Evolutionary conservation across 64 coral and sea anemone genomes (phyloP).

Genomic region (Catalaphyllia jardinei): DNA sequence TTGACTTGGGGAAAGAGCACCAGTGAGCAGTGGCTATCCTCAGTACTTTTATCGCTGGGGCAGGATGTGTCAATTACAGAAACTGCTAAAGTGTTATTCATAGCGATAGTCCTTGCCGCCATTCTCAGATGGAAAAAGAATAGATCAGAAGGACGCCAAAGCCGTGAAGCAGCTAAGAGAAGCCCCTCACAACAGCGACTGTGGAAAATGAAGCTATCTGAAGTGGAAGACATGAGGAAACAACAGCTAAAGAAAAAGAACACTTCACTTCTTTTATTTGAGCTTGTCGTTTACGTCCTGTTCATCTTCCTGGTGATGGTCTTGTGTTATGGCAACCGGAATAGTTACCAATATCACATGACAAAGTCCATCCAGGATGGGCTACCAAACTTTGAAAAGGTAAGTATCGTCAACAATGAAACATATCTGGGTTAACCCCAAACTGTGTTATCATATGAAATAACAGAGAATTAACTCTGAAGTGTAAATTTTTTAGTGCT

Average conservation of each 20-base stretch:
- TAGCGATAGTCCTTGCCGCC: constrained; percentile 56
- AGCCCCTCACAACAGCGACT: background rate
- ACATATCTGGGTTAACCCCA: no score
- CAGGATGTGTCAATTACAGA: constrained; percentile 78
- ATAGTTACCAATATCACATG: constrained; percentile 44
- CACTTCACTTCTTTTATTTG: constrained; percentile 18
- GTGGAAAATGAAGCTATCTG: background rate
- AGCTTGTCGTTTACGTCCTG: constrained; percentile 53
- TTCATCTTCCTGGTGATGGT: constrained; percentile 52
- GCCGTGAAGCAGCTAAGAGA: background rate
- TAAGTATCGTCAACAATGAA: background rate
- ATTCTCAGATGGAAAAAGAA: constrained; percentile 32
- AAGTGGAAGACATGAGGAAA: constrained; percentile 27
- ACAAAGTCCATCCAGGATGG: constrained; percentile 64
- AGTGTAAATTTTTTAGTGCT: no score
- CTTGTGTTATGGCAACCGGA: constrained; percentile 71
- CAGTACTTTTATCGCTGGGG: constrained; percentile 78
- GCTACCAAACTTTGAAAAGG: constrained; percentile 30
- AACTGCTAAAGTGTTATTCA: constrained; percentile 72
- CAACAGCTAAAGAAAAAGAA: background rate
- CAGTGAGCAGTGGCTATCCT: constrained; percentile 82
- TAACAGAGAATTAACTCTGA: no score
- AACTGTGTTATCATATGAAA: no score
- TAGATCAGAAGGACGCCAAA: background rate
- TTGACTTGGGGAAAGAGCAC: constrained; percentile 75